Evolutionary conservation across 2,888 invertebrate genomes (phyloP).

Genomic region (Tuta absoluta): DNA sequence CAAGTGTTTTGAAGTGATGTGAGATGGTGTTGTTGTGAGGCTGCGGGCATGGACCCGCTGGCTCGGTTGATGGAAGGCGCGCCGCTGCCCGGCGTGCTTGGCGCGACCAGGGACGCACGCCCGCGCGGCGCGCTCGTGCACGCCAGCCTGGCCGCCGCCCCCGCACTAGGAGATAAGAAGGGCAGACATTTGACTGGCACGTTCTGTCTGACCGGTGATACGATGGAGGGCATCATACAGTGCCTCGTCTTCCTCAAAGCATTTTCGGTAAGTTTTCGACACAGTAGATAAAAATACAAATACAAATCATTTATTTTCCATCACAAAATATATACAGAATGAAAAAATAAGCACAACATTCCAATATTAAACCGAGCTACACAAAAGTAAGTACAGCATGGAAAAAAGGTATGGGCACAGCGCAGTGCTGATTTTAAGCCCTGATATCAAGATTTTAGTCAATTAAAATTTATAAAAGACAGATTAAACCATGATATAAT

Average conservation of each 20-base stretch:
- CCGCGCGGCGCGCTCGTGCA: conserved; percentile 88
- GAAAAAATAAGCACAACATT: too few relatives aligned
- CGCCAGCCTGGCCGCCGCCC: conserved; percentile 87
- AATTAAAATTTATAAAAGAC: too few relatives aligned
- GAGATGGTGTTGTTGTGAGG: conserved; percentile 37
- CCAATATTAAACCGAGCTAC: too few relatives aligned
- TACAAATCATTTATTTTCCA: too few relatives aligned
- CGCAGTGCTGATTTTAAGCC: too few relatives aligned
- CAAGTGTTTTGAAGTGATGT: conserved; percentile 32
- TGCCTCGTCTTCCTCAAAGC: conserved; percentile 95
- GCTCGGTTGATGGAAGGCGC: conserved; percentile 90
- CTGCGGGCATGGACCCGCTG: conserved; percentile 86
- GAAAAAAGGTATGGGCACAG: too few relatives aligned
- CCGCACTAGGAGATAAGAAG: conserved; percentile 86
- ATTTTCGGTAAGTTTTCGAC: conserved; percentile 89
- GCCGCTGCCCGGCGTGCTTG: conserved; percentile 82
- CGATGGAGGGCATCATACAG: conserved; percentile 96
- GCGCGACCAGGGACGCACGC: conserved; percentile 78
- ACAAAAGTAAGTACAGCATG: too few relatives aligned
- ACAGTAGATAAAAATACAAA: too few relatives aligned
- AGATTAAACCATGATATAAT: too few relatives aligned
- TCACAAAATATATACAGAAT: too few relatives aligned
- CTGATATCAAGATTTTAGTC: too few relatives aligned
- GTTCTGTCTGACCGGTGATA: conserved; percentile 94
- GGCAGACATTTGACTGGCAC: conserved; percentile 92